Evolutionary conservation across 2,113 vertebrate species (phyloP), one percentile per base, ranked within the genome.

Genomic region (Pteronura brasiliensis): DNA sequence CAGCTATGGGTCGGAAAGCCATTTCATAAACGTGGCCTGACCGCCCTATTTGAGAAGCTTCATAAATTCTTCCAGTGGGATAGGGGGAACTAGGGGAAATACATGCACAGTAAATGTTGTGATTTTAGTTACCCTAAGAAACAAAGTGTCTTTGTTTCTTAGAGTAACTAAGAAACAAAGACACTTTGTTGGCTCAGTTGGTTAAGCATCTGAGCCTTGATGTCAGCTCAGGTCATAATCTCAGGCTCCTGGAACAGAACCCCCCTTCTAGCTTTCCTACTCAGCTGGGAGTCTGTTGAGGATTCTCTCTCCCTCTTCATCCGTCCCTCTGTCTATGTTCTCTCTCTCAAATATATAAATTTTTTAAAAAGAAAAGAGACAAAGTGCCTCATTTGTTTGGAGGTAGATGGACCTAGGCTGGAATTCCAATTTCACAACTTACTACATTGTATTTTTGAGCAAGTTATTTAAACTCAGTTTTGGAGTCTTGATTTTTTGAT

Each of bases 391-490:
- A 23, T 39, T 69, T 79, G 29, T 80, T 49, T 71, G 74, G 6
- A 55, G 63, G 20, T 47, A 34, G 39, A 42, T 7, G 29, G 18
- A 85, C 14, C 2, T 12, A 88, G 67, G 55, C 39, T 71, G 11
- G 25, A 83, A 52, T 81, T 52, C 21, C 25, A 36, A 3, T 20
- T 72, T 63, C 55, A 80, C 42, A 69, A 65, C 4, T 72, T 63
- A 44, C 31, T 86, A 55, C 4, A 17, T 39, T 87, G 10, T 80
- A 21, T 34, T 80, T 92, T 81, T 59, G 11, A 83, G 34, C 21
- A 84, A 47, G 59, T 79, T 76, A 77, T 79, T 96, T 92, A 85
- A 77, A n/a, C 59, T 85, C 23, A 59, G 18, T 90, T 92, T 93
- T 88, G 61, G 52, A 93, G 31, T 59, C 18, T 79, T 72, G 12